A percentile compares a stretch with the other conserved stretches of the same genome.
Evolutionary conservation across 2,888 invertebrate genomes (phyloP).

Genomic region (Agrilus cyanescens): DNA sequence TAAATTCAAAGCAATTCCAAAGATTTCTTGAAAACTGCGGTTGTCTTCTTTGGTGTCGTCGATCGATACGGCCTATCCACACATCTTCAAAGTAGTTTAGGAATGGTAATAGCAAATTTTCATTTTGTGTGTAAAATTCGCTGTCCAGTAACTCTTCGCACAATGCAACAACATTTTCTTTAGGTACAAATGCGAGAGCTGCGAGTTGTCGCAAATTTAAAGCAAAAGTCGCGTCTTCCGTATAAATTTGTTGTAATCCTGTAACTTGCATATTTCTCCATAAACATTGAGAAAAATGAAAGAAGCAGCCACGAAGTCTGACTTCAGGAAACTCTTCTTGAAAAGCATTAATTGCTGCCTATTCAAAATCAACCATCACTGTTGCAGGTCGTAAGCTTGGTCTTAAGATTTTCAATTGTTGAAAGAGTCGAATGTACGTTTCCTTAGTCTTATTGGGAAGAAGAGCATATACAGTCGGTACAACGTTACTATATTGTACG

Average conservation of each 20-base stretch:
- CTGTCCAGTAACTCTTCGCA: conserved; percentile 5
- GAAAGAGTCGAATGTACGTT: conserved; percentile 4
- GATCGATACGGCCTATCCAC: conserved; percentile 6
- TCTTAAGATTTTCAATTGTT: conserved; percentile 5
- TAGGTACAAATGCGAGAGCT: too few relatives aligned
- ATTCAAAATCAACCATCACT: conserved; percentile 8
- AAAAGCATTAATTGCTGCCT: conserved; percentile 5
- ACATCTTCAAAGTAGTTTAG: conserved; percentile 8
- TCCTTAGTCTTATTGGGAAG: conserved; percentile 9
- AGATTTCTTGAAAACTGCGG: too few relatives aligned
- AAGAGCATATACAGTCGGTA: conserved; percentile 12
- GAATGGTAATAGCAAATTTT: conserved; percentile 4
- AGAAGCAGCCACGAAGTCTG: conserved; percentile 7
- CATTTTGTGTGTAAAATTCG: conserved; percentile 4
- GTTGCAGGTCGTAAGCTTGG: conserved; percentile 2
- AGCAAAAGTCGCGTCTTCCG: conserved; percentile 9
- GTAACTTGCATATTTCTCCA: conserved; percentile 8
- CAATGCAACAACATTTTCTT: conserved; percentile 5
- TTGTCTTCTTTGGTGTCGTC: conserved; percentile 1
- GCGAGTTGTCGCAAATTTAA: conserved; percentile 9
- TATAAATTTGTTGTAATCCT: conserved; percentile 6
- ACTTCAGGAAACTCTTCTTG: conserved; percentile 4
- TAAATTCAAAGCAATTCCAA: too few relatives aligned
- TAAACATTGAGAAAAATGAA: conserved; percentile 11
- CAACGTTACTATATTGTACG: too few relatives aligned